Evolutionary conservation across 2,888 invertebrate species (phyloP).

Genomic region (Esperia sulphurella): DNA sequence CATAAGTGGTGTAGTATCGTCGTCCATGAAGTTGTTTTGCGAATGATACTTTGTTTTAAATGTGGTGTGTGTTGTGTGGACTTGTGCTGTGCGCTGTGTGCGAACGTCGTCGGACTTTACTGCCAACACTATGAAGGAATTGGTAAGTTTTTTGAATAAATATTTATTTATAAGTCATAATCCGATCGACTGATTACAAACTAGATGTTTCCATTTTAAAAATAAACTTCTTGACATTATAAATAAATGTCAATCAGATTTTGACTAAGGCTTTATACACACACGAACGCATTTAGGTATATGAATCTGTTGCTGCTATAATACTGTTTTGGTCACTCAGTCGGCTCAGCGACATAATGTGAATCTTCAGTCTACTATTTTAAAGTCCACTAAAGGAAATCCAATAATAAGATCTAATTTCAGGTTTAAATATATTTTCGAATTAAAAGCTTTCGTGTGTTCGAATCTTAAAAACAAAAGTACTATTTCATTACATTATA

Average conservation of each 20-base stretch:
- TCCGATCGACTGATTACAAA: not conserved
- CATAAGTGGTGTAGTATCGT: slow-evolving; percentile 76
- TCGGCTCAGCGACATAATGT: not conserved
- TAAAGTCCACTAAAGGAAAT: too few relatives aligned
- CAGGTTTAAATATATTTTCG: not conserved
- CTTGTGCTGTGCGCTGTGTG: slow-evolving; percentile 65
- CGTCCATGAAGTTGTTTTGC: slow-evolving; percentile 77
- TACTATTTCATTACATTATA: too few relatives aligned
- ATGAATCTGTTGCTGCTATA: not conserved
- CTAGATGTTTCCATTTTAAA: not conserved
- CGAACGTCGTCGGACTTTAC: slow-evolving; percentile 40
- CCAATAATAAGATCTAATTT: not conserved
- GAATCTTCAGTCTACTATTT: too few relatives aligned
- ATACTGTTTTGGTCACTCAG: not conserved
- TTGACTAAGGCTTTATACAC: not conserved
- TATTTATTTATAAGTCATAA: not conserved
- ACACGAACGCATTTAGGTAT: not conserved
- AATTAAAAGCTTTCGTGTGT: slow-evolving; percentile 2
- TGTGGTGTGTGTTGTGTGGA: slow-evolving; percentile 72
- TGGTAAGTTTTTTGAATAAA: slow-evolving; percentile 35
- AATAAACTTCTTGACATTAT: not conserved
- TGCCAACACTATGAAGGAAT: slow-evolving; percentile 31
- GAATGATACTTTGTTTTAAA: slow-evolving; percentile 74
- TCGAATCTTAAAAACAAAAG: not conserved
- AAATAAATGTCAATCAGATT: not conserved